Conservation (phyloP, 2,797 vertebrate genomes). For the Apogon talboti region DNA sequence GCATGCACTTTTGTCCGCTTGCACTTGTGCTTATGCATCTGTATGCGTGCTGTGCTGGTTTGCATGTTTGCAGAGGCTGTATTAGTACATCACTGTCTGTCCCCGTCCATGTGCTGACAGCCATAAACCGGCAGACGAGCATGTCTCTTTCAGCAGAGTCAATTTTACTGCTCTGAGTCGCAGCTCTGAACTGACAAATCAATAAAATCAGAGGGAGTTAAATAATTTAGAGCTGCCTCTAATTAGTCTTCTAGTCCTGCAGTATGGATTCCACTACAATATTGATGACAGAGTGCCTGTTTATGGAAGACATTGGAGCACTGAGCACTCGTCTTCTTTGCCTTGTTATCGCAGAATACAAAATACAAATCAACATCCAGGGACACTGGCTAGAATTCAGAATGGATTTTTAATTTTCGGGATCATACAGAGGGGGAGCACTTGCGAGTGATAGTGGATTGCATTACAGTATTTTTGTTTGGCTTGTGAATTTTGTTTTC, state of each 20-base stretch:
- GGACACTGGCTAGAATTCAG: slow-evolving; percentile 15
- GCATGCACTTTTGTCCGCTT: slow-evolving; percentile 10
- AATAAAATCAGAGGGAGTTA: slow-evolving; percentile 99
- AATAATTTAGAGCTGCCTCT: slow-evolving; percentile 99
- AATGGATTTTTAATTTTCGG: slow-evolving; percentile 18
- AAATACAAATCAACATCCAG: slow-evolving; percentile 42
- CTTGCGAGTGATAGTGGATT: neutral
- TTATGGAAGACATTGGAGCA: slow-evolving; percentile 79
- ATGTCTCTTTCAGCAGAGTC: slow-evolving; percentile 91
- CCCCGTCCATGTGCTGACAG: slow-evolving; percentile 65
- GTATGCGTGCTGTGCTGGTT: neutral
- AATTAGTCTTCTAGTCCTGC: slow-evolving; percentile 99
- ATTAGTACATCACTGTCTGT: slow-evolving; percentile 64
- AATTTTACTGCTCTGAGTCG: slow-evolving; percentile 96
- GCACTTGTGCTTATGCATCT: slow-evolving; percentile 5
- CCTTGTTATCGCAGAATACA: slow-evolving; percentile 56
- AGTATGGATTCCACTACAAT: slow-evolving; percentile 95
- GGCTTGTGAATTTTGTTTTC: neutral
- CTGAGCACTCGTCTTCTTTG: slow-evolving; percentile 61
- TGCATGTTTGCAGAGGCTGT: slow-evolving; percentile 29
- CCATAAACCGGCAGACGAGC: slow-evolving; percentile 81
- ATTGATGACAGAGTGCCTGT: slow-evolving; percentile 93
- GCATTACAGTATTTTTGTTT: slow-evolving; percentile 5
- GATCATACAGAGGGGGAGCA: neutral
- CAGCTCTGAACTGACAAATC: slow-evolving; percentile 97